Evolutionary conservation across 2,888 invertebrate species (phyloP).

Genomic region (Orchesellides sinensis): DNA sequence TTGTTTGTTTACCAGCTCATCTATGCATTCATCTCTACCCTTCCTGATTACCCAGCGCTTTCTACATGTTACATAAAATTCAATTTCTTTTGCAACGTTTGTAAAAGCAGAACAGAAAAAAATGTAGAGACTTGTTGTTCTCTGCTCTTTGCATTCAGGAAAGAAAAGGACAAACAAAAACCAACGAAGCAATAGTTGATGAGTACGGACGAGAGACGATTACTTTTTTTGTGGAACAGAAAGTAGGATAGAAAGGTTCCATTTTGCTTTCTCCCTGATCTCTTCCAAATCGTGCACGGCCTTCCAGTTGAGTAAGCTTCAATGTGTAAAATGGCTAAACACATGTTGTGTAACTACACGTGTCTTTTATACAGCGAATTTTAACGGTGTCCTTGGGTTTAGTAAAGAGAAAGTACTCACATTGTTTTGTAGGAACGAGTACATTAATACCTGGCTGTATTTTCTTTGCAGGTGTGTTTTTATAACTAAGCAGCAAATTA

Average conservation of each 20-base stretch:
- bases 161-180: conserved; percentile 34
- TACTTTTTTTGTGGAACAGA: conserved; percentile 33
- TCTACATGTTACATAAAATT: too few relatives aligned
- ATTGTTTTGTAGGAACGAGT: too few relatives aligned
- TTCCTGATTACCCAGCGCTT: neutral
- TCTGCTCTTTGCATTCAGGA: neutral
- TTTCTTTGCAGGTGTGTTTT: neutral
- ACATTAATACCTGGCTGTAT: too few relatives aligned
- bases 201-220: conserved; percentile 60
- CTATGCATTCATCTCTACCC: neutral
- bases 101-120: too few relatives aligned
- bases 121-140: neutral
- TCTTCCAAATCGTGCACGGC: conserved; percentile 59
- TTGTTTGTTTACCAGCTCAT: neutral
- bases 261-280: conserved; percentile 59
- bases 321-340: conserved; percentile 57
- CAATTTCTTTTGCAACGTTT: too few relatives aligned
- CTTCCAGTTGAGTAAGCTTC: conserved; percentile 63
- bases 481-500: neutral
- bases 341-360: conserved; percentile 56
- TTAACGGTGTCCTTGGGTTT: neutral
- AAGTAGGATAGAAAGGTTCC: conserved; percentile 26
- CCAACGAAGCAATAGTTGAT: conserved; percentile 58
- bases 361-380: conserved; percentile 7
- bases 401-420: too few relatives aligned